Evolutionary conservation across 2,797 vertebrate genomes (phyloP).

Genomic region (Pseudocheirus occidentalis): DNA sequence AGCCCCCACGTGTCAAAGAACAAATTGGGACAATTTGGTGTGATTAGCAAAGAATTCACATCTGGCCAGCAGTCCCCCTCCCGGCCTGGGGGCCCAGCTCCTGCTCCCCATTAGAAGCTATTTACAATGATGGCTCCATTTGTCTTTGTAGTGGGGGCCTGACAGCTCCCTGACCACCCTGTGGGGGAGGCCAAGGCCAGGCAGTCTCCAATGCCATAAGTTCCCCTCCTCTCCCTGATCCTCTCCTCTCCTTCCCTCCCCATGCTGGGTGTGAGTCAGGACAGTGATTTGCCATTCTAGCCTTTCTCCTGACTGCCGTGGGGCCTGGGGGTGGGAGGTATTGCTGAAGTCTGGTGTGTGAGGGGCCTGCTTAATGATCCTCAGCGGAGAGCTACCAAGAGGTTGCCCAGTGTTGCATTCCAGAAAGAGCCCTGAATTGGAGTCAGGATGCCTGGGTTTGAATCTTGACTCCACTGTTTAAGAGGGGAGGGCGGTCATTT

Average conservation of each 20-base stretch:
- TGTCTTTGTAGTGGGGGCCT: slow-evolving; percentile 94
- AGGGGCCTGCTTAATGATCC: background rate
- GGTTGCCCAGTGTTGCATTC: background rate
- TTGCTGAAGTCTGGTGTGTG: background rate
- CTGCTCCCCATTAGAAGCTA: slow-evolving; percentile 94
- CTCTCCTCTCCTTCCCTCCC: background rate
- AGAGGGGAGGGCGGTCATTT: background rate
- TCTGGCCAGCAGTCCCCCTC: slow-evolving; percentile 89
- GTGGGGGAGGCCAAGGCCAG: slow-evolving; percentile 90
- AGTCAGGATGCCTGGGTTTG: background rate
- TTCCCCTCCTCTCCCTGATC: background rate
- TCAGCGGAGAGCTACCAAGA: background rate
- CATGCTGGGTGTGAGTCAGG: background rate
- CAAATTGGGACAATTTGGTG: slow-evolving; percentile 94
- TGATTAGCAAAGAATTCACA: slow-evolving; percentile 91
- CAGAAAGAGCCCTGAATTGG: background rate
- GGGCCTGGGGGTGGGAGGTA: background rate
- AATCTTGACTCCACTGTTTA: background rate
- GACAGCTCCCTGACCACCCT: slow-evolving; percentile 88
- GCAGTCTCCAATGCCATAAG: slow-evolving; percentile 75
- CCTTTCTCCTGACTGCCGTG: background rate
- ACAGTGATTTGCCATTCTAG: background rate
- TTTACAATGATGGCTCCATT: slow-evolving; percentile 96
- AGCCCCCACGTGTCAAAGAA: slow-evolving; percentile 81
- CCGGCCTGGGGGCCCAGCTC: slow-evolving; percentile 81